These are phyloP conservation scores for Eulithis testata DNA, from an alignment of 2,888 invertebrate species.

Conservation along the genomic window DNA sequence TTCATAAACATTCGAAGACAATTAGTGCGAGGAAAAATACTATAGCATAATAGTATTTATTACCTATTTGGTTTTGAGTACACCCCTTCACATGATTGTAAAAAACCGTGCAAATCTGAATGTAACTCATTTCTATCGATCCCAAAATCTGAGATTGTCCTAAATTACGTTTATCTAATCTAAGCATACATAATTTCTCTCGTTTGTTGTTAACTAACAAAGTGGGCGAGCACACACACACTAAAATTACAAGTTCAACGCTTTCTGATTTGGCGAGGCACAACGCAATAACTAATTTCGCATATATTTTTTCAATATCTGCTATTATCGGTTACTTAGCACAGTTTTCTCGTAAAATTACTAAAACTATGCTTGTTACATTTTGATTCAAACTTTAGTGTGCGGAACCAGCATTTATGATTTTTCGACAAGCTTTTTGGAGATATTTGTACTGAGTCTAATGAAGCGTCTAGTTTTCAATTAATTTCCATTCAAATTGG, in stretches of 20 bases:
- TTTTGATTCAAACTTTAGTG: constrained; percentile 16
- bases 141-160: constrained; percentile 49
- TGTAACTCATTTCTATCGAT: constrained; percentile 14
- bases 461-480: neutral
- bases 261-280: constrained; percentile 20
- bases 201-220: constrained; percentile 56
- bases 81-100: neutral
- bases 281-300: constrained; percentile 20
- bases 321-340: too few relatives aligned
- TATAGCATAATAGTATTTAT: neutral
- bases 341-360: neutral
- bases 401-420: constrained; percentile 13
- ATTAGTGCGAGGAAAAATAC: neutral
- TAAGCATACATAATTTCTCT: constrained; percentile 67
- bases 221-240: constrained; percentile 37
- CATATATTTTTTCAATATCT: constrained; percentile 15
- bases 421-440: constrained; percentile 61
- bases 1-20: too few relatives aligned
- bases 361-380: constrained; percentile 2
- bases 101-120: constrained; percentile 18
- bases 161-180: constrained; percentile 59
- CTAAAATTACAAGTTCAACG: constrained; percentile 16
- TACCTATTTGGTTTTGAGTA: neutral
- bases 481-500: neutral
- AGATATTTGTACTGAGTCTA: constrained; percentile 14